phyloP scores from a whole-genome alignment of 2,797 vertebrate genomes.

The Molossus molossus region DNA sequence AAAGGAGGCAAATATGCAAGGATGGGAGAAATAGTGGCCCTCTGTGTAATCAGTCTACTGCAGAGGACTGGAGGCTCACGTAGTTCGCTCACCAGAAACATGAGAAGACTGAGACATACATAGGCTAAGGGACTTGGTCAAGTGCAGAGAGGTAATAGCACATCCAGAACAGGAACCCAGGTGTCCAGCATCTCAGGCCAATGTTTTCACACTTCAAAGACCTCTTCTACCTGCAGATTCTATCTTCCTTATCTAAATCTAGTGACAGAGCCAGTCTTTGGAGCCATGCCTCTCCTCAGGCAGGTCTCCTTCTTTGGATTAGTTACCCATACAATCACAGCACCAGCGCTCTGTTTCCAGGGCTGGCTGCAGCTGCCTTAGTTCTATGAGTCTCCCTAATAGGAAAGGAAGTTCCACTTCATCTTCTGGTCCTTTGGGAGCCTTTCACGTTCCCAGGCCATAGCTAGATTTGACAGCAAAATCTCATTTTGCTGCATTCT shows the following conservation, averaged over 20 bases:
- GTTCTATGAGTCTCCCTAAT: not conserved
- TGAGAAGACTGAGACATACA: not conserved
- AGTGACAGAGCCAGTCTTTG: not conserved
- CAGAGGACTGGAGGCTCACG: not conserved
- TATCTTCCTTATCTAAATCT: not conserved
- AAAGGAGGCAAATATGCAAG: not conserved
- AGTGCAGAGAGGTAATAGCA: not conserved
- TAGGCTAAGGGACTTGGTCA: not conserved
- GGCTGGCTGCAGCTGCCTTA: not conserved
- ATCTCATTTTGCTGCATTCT: conserved; percentile 4
- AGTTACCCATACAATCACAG: no score
- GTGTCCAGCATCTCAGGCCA: not conserved
- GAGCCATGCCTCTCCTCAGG: not conserved
- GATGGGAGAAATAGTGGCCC: not conserved
- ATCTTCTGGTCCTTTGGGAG: not conserved
- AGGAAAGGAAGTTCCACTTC: not conserved
- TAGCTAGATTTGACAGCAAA: conserved; percentile 3
- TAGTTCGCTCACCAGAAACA: not conserved
- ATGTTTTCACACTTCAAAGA: not conserved
- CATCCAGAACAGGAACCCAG: not conserved
- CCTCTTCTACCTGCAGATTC: not conserved
- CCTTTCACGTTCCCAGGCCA: not conserved
- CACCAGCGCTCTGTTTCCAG: not conserved
- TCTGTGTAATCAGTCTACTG: not conserved
- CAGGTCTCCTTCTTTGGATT: not conserved